Conservation (phyloP, 2,113 vertebrate species). For the Eptesicus fuscus region DNA sequence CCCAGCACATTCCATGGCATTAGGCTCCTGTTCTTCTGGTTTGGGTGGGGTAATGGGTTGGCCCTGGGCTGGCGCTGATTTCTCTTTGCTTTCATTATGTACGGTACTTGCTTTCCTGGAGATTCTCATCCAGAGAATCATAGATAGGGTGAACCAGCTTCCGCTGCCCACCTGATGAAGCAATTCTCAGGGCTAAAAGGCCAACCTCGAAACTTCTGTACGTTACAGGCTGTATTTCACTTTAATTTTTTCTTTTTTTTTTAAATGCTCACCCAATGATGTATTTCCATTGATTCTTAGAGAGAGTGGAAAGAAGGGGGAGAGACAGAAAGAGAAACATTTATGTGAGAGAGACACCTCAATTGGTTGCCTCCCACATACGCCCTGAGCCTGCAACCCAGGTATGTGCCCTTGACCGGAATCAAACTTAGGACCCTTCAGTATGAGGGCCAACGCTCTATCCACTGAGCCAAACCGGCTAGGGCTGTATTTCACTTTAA, state of each 20-base stretch:
- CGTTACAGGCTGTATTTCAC: not conserved
- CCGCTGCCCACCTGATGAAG: not conserved
- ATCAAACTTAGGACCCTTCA: too few species aligned
- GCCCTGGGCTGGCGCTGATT: not conserved
- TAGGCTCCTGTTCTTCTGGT: constrained; percentile 57
- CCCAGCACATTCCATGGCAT: not conserved
- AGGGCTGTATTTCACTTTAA: not conserved
- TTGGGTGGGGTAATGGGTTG: constrained; percentile 39
- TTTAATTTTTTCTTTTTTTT: not conserved
- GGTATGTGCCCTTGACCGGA: too few species aligned
- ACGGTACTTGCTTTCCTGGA: not conserved
- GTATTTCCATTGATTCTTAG: too few species aligned
- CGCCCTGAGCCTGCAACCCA: too few species aligned
- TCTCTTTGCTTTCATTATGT: not conserved
- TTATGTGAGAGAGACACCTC: too few species aligned
- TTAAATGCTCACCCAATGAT: too few species aligned
- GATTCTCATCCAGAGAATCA: not conserved
- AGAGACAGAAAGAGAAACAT: too few species aligned
- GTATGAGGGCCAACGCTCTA: too few species aligned
- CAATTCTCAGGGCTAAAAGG: not conserved
- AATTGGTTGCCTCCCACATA: too few species aligned
- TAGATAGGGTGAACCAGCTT: not conserved
- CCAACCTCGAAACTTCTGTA: not conserved
- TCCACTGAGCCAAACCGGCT: too few species aligned
- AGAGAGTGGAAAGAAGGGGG: too few species aligned